Conservation (phyloP, 2,888 invertebrate genomes). For the Cerceris ruficornis region DNA sequence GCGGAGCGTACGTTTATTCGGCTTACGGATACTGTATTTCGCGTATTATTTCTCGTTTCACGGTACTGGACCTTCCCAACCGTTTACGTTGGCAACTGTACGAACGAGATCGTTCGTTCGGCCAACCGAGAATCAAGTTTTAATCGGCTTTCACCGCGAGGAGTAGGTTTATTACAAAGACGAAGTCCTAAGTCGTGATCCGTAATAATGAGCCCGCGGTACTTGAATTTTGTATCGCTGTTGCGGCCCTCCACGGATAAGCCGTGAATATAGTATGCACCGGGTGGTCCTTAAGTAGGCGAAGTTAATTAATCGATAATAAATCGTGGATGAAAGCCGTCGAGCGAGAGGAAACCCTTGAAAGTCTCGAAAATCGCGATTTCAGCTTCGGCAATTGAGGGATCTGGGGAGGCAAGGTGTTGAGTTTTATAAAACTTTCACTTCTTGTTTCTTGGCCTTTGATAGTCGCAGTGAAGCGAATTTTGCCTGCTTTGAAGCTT, state of each 20-base stretch:
- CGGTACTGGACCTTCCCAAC: not conserved
- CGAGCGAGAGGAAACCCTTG: too few relatives aligned
- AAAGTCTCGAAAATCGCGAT: too few relatives aligned
- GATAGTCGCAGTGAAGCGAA: too few relatives aligned
- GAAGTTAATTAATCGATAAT: not conserved
- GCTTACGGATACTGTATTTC: slow-evolving; percentile 5
- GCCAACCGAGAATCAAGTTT: slow-evolving; percentile 12
- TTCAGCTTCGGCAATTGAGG: too few relatives aligned
- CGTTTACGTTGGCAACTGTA: not conserved
- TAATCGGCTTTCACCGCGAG: slow-evolving; percentile 42
- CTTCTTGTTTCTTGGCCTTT: too few relatives aligned
- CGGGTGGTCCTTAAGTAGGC: not conserved
- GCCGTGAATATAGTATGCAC: not conserved
- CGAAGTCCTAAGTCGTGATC: slow-evolving; percentile 20
- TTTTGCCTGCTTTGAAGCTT: too few relatives aligned
- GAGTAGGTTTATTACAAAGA: slow-evolving; percentile 17
- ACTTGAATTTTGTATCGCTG: not conserved
- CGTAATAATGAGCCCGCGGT: slow-evolving; percentile 3
- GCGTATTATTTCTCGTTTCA: slow-evolving; percentile 9
- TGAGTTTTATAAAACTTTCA: too few relatives aligned
- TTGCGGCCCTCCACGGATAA: not conserved
- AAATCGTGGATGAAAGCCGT: not conserved
- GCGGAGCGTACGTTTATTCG: slow-evolving; percentile 2
- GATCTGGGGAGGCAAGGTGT: too few relatives aligned
- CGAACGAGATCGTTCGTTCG: slow-evolving; percentile 1